Evolutionary conservation across 2,113 vertebrate genomes (phyloP), one percentile per base, ranked within the genome.

Genomic region (Clinocottus analis): DNA sequence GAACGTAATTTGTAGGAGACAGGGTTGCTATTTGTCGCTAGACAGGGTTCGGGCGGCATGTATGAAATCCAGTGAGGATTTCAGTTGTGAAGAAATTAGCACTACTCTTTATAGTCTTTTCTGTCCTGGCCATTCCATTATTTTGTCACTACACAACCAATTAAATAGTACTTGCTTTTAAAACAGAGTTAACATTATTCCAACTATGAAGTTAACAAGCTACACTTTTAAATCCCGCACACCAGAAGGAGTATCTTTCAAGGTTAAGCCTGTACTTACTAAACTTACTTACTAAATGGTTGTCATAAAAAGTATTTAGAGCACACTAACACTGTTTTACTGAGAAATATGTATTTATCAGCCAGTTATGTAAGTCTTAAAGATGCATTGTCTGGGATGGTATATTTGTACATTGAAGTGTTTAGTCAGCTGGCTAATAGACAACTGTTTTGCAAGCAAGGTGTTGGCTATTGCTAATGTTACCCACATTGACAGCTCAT

Each of bases 21-120:
- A n/a, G n/a, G n/a, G n/a, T n/a, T n/a, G n/a, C n/a, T n/a, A n/a
- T n/a, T 65, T 69, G 64, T 47, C 3, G 10, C 17, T 67, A 6
- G 39, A 60, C 23, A 35, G 58, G 59, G 27, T 70, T 75, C 59
- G 49, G 29, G 37, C 29, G 31, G 45, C 14, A 16, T 59, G 31
- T 41, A 25, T 64, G 51, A 63, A 55, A 75, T 64, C 59, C 59
- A 75, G 25, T 43, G 17, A 73, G 39, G 43, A 77, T 67, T 65
- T 33, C 41, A 51, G 21, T 7, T 72, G 49, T 9, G 27, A 25
- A 45, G 21, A 19, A 7, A 59, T 45, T 14, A 67, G 14, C 3
- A 7, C 7, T 49, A 27, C 31, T 49, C 2, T 31, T 45, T 47
- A 8, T 29, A 58, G 41, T n/a, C 39, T 41, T 58, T 58, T 31